These are phyloP conservation scores for Urosaurus nigricauda DNA, from an alignment of 2,797 vertebrate species.

Conservation along the genomic window DNA sequence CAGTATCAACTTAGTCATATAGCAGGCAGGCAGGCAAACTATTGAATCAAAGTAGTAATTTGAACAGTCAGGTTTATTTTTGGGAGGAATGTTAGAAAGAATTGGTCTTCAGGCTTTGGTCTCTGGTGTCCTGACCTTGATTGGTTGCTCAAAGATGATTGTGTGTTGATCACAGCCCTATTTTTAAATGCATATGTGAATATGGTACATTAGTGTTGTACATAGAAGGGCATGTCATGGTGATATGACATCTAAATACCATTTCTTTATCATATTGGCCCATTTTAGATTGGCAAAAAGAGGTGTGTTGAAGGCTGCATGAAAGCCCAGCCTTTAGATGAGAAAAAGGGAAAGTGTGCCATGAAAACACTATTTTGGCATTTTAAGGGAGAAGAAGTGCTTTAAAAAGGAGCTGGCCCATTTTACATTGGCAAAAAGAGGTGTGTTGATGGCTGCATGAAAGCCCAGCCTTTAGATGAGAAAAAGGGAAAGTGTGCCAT, in stretches of 20 bases:
- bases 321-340: no score
- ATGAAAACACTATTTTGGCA: no score
- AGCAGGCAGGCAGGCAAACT: background rate
- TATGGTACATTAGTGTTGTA: background rate
- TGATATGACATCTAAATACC: background rate
- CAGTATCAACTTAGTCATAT: background rate
- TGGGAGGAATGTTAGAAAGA: slow-evolving; percentile 3
- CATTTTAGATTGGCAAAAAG: no score
- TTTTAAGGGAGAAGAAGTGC: no score
- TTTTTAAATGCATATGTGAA: background rate
- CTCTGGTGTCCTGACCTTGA: background rate
- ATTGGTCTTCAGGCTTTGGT: background rate
- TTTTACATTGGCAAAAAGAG: no score
- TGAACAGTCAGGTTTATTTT: background rate
- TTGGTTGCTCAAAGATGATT: background rate
- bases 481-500: no score
- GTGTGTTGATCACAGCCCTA: background rate
- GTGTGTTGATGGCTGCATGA: no score
- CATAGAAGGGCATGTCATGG: background rate
- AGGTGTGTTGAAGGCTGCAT: no score
- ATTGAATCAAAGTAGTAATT: background rate
- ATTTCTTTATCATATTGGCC: background rate
- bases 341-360: no score
- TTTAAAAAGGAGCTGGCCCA: no score
- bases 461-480: no score